These are phyloP conservation scores for Lethrus apterus DNA, from an alignment of 1,140 invertebrate genomes.

Conservation along the genomic window DNA sequence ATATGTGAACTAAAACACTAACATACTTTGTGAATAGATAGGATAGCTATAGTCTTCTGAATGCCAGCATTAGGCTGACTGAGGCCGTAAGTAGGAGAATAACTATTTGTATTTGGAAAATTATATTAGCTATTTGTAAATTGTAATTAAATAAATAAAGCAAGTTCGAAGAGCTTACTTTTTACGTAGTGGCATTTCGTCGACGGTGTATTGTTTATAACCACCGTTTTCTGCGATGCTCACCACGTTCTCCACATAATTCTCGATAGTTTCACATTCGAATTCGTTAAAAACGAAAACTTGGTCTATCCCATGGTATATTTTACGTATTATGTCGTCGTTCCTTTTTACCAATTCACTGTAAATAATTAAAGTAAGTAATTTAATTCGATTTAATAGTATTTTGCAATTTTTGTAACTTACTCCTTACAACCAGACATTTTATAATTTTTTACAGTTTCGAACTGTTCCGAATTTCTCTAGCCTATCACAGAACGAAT, in stretches of 20 bases:
- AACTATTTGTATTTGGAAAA: no score
- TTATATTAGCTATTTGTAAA: neutral
- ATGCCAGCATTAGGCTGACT: no score
- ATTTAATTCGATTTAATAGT: neutral
- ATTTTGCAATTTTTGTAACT: neutral
- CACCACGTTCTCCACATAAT: neutral
- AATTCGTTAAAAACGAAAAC: neutral
- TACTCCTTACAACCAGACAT: neutral
- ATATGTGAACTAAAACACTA: no score
- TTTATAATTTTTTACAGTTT: no score
- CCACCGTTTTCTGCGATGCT: neutral
- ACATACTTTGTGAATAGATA: no score
- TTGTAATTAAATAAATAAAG: neutral
- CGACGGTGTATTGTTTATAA: neutral
- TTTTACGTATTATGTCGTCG: neutral
- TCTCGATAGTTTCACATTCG: constrained; percentile 4
- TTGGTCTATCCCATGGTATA: neutral
- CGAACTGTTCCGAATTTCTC: no score
- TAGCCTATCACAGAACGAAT: no score
- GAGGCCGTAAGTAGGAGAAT: no score
- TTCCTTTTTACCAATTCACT: neutral
- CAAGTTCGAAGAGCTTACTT: constrained; percentile 1
- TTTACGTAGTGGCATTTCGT: constrained; percentile 2
- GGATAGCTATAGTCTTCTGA: no score
- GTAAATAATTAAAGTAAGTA: neutral